These are phyloP conservation scores for Lophotriccus pileatus DNA, from an alignment of 2,797 vertebrate species.

Conservation along the genomic window DNA sequence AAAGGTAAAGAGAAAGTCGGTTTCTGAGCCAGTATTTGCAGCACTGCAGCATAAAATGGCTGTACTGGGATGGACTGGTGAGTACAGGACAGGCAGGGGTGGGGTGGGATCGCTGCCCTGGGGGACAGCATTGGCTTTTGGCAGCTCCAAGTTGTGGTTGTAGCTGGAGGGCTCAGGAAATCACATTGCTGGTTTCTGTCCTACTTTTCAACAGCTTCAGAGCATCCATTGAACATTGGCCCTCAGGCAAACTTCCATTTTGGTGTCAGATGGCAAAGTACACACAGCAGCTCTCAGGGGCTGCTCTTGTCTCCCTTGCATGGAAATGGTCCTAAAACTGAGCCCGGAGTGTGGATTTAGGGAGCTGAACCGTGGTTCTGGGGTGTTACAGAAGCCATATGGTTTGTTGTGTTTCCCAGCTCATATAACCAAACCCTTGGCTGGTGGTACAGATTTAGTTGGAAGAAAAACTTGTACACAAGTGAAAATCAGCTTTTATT, in stretches of 20 bases:
- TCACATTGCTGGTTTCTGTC: slow-evolving; percentile 30
- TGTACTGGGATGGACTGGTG: background rate
- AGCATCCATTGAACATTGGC: background rate
- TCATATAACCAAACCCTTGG: background rate
- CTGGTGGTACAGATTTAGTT: background rate
- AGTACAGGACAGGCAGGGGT: background rate
- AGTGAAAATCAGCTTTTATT: background rate
- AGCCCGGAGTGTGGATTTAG: background rate
- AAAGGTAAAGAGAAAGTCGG: background rate
- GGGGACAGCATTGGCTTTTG: background rate
- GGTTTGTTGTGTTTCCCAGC: background rate
- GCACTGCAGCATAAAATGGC: background rate
- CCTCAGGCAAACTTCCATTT: slow-evolving; percentile 33
- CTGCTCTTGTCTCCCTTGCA: background rate
- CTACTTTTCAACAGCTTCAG: slow-evolving; percentile 48
- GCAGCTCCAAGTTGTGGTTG: background rate
- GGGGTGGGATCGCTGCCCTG: background rate
- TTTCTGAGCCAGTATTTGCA: background rate
- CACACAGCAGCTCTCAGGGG: fast-evolving
- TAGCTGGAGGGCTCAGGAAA: background rate
- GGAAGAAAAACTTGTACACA: background rate
- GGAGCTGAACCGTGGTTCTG: fast-evolving
- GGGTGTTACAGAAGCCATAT: background rate
- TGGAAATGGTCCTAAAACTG: background rate
- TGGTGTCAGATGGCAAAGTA: slow-evolving; percentile 17